Conservation (phyloP, 1,140 invertebrate species). For the Drosophila ambigua region DNA sequence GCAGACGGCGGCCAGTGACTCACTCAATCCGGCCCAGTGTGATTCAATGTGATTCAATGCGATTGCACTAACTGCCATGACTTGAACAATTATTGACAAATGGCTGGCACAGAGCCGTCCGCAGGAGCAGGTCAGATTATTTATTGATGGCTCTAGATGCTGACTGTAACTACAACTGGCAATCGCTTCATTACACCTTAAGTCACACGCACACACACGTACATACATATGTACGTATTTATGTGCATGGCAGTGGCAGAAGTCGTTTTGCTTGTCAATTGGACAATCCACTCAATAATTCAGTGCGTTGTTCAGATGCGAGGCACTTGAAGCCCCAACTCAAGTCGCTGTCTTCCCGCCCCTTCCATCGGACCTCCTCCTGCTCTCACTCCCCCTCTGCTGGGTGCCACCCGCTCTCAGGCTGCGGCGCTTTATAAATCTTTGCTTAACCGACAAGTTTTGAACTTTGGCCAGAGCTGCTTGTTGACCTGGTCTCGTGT, state of each 20-base stretch:
- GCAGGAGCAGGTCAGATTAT: constrained; percentile 23
- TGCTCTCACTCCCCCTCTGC: too few species aligned
- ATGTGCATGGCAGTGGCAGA: not conserved
- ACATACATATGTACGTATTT: not conserved
- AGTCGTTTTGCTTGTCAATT: constrained; percentile 52
- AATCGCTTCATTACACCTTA: constrained; percentile 62
- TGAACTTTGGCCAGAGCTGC: constrained; percentile 54
- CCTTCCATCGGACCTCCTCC: not conserved
- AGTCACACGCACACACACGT: constrained; percentile 16
- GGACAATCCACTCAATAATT: constrained; percentile 67
- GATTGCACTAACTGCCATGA: constrained; percentile 20
- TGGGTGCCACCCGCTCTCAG: too few species aligned
- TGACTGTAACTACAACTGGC: constrained; percentile 42
- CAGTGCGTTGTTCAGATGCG: constrained; percentile 25
- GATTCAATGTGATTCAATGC: not conserved
- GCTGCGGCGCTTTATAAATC: constrained; percentile 42
- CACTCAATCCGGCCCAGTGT: not conserved
- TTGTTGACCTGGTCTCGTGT: constrained; percentile 27
- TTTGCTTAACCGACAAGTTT: constrained; percentile 54
- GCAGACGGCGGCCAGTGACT: not conserved
- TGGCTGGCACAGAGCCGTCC: not conserved
- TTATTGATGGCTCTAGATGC: constrained; percentile 67
- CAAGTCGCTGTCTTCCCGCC: constrained; percentile 41
- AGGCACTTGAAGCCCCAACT: constrained; percentile 23
- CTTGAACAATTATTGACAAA: constrained; percentile 50